phyloP scores from a whole-genome alignment of 2,113 vertebrate genomes.

The Todiramphus chloris region DNA sequence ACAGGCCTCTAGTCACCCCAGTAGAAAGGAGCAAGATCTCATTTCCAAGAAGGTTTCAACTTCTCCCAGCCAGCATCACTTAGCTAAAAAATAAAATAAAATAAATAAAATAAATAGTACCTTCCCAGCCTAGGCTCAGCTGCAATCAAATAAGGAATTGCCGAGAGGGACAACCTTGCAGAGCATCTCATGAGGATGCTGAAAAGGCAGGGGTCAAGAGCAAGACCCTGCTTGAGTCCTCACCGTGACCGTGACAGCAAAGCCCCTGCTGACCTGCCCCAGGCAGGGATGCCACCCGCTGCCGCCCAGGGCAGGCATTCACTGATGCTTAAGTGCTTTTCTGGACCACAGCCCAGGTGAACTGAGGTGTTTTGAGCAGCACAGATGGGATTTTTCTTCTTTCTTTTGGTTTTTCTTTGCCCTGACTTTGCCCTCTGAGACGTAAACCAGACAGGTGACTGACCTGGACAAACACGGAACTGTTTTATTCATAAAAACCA shows the following conservation, averaged over 20 bases:
- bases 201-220: background rate
- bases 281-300: background rate
- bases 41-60: background rate
- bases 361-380: background rate
- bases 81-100: background rate
- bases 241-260: rapidly evolving
- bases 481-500: background rate
- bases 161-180: background rate
- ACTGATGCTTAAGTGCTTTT: background rate
- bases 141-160: rapidly evolving
- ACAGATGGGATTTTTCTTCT: background rate
- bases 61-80: background rate
- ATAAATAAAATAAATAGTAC: background rate
- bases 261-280: background rate
- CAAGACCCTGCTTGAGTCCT: background rate
- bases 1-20: background rate
- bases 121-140: background rate
- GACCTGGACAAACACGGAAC: background rate
- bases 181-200: background rate
- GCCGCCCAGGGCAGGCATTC: rapidly evolving
- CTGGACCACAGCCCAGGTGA: background rate
- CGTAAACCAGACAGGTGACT: background rate
- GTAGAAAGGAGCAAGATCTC: background rate
- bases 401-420: background rate
- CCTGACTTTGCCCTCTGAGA: background rate